These are phyloP conservation scores for Leptosomus discolor DNA, from an alignment of 2,113 vertebrate species.

Conservation along the genomic window DNA sequence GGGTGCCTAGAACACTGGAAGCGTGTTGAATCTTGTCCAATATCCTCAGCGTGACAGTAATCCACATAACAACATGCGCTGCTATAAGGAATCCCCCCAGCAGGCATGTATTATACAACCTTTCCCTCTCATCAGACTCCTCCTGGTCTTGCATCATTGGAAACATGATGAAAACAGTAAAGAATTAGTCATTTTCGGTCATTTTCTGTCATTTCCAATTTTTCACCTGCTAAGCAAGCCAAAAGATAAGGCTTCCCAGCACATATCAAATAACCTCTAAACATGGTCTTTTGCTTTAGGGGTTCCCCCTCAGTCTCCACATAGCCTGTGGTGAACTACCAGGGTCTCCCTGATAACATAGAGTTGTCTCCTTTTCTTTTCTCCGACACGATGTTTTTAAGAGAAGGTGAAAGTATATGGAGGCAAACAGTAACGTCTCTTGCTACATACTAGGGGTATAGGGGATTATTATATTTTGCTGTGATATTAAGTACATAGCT, in stretches of 20 bases:
- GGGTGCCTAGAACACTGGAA: background rate
- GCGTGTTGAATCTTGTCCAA: background rate
- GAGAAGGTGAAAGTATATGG: background rate
- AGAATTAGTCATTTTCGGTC: background rate
- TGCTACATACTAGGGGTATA: background rate
- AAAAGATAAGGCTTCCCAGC: background rate
- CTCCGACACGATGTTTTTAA: background rate
- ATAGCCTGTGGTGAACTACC: background rate
- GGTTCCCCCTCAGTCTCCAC: fast-evolving
- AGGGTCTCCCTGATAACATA: fast-evolving
- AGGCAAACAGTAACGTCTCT: background rate
- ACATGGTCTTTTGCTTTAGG: background rate
- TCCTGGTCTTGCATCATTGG: background rate
- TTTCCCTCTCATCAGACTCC: background rate
- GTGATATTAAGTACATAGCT: background rate
- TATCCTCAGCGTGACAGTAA: background rate
- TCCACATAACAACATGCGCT: background rate
- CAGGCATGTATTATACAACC: background rate
- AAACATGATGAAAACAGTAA: background rate
- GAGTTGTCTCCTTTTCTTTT: background rate
- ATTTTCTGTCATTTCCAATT: background rate
- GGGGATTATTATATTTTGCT: background rate
- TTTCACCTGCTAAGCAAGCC: background rate
- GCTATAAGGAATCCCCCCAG: background rate
- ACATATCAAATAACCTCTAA: background rate